Evolutionary conservation across 2,888 invertebrate species (phyloP), one percentile per base, ranked within the genome.

Genomic region (Amorpha juglandis): DNA sequence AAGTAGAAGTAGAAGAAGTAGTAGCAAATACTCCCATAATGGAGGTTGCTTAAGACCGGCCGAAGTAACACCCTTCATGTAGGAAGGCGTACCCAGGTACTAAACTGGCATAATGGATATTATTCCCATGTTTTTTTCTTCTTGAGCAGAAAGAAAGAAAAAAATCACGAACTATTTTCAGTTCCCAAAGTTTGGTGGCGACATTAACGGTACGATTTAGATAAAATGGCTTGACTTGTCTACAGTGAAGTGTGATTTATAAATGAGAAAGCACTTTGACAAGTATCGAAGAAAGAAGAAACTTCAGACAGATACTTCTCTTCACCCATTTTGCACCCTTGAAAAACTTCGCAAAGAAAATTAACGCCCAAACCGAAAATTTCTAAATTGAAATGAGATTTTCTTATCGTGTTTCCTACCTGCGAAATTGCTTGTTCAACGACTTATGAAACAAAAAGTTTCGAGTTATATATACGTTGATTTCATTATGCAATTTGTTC

Each of bases 351-450:
- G 51, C 62, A 53, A 68, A 64, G 63, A 53, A 64, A 66, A 68
- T 68, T 68, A 66, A 53, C 66, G 64, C 55, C 45, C 27, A 47
- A 62, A 53, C 65, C 63, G 58, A 62, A 68, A 65, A 63, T 67
- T 68, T 63, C 63, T 48, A 64, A 70, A 70, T 68, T 67, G 67
- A 67, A 70, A 64, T 63, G 63, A 64, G 63, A 69, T 69, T 71
- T 67, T 63, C 64, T 53, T 63, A 63, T 64, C 67, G 65, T 68
- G 67, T 66, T 64, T 27, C 45, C 63, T 65, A 65, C 65, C 51
- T 68, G 42, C 52, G 53, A 55, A 66, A 51, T 47, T 47, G 62
- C 45, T 19, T 62, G 51, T 62, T 65, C 42, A 50, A 47, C 65
- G 38, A 62, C 62, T 65, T 51, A 62, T 19, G 38, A 65, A 65